A percentile compares a stretch with the other conserved stretches of the same genome.
Evolutionary conservation across 2,888 invertebrate genomes (phyloP).

Genomic region (Phortica magna): DNA sequence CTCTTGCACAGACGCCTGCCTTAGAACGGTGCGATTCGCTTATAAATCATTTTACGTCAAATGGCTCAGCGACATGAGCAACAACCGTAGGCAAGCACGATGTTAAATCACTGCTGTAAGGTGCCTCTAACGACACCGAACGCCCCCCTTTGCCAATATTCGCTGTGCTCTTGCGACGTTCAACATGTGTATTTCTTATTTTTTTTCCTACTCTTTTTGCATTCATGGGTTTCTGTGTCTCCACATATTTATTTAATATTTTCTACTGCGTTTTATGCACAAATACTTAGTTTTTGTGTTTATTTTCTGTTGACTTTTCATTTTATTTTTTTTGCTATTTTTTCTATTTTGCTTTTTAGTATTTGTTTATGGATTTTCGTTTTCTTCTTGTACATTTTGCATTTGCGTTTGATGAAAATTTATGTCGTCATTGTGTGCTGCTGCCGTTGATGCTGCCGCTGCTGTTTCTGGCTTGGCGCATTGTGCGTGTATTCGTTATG

Average conservation of each 20-base stretch:
- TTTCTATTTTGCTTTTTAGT: conserved; percentile 26
- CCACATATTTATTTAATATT: conserved; percentile 9
- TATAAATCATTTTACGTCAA: conserved; percentile 71
- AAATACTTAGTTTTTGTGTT: conserved; percentile 43
- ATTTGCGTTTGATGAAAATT: conserved; percentile 53
- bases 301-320: not conserved
- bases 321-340: not conserved
- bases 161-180: no score
- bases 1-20: no score
- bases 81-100: not conserved
- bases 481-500: not conserved
- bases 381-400: conserved; percentile 44
- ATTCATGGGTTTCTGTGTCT: conserved; percentile 28
- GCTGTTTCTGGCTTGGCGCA: not conserved
- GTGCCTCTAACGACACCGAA: no score
- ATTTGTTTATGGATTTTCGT: conserved; percentile 57
- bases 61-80: conserved; percentile 29
- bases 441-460: conserved; percentile 25
- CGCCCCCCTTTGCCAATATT: no score
- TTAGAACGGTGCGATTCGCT: conserved; percentile 31
- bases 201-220: not conserved
- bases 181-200: no score
- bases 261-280: conserved; percentile 20
- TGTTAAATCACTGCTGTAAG: not conserved
- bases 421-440: conserved; percentile 64